These are phyloP conservation scores for Apodemia zela DNA, from an alignment of 2,888 invertebrate genomes.

Conservation along the genomic window DNA sequence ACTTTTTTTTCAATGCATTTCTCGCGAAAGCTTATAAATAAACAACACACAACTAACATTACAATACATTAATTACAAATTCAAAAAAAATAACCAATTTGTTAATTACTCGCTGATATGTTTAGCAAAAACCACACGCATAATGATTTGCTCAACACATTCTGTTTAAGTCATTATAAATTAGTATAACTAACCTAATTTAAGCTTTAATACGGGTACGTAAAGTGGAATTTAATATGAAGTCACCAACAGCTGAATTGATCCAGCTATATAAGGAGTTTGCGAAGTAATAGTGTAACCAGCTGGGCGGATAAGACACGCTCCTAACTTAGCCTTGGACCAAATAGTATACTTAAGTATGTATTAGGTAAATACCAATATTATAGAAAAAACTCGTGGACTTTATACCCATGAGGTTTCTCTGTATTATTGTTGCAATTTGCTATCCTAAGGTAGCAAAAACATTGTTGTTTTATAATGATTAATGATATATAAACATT, in stretches of 20 bases:
- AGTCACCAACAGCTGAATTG: slow-evolving; percentile 23
- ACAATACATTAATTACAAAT: neutral
- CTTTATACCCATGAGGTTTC: no score
- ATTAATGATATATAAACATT: no score
- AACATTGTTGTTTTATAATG: no score
- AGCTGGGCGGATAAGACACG: slow-evolving; percentile 24
- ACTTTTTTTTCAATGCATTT: no score
- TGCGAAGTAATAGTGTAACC: slow-evolving; percentile 25
- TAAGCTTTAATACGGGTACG: neutral
- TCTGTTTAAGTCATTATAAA: slow-evolving; percentile 9
- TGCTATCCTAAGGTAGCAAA: no score
- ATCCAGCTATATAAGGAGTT: slow-evolving; percentile 27
- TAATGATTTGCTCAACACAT: slow-evolving; percentile 17
- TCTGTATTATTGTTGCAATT: no score
- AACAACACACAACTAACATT: neutral
- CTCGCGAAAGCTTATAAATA: neutral
- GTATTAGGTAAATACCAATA: neutral
- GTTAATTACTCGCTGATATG: slow-evolving; percentile 10
- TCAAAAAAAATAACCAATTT: slow-evolving; percentile 8
- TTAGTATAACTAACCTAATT: neutral
- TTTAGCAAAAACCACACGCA: slow-evolving; percentile 15
- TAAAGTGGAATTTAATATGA: slow-evolving; percentile 3
- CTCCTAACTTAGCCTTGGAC: slow-evolving; percentile 26
- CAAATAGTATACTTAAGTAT: slow-evolving; percentile 17
- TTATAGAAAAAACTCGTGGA: no score